Percentiles rank a stretch among this genome's conserved stretches.
Conservation (phyloP, 2,113 vertebrate species). For the Dermatemys mawii region DNA sequence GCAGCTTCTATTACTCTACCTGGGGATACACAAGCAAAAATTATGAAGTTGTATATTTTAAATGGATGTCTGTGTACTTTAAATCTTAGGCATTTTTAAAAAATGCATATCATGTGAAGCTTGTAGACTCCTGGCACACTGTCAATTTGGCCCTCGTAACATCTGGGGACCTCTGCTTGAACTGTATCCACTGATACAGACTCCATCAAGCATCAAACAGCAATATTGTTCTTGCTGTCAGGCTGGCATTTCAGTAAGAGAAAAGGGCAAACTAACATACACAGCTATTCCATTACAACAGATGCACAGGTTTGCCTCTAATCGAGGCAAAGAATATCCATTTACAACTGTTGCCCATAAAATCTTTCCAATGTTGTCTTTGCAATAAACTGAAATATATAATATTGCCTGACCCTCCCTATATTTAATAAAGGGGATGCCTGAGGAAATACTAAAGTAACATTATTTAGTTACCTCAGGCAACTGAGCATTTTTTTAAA, state of each 20-base stretch:
- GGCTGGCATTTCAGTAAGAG: background rate
- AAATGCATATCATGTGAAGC: background rate
- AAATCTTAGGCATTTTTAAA: background rate
- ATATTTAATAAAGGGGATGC: background rate
- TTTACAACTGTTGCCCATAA: background rate
- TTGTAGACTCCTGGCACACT: background rate
- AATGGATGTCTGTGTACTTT: background rate
- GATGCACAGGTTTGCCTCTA: accelerated
- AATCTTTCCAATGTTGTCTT: background rate
- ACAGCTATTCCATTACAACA: background rate
- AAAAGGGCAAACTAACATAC: background rate
- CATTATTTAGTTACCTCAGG: background rate
- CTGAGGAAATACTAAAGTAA: background rate
- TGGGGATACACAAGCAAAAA: background rate
- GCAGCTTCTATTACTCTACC: background rate
- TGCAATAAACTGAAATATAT: background rate
- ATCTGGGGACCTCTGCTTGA: background rate
- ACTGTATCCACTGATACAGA: background rate
- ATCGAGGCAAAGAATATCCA: background rate
- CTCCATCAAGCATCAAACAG: accelerated
- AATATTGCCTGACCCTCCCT: background rate
- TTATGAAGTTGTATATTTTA: background rate
- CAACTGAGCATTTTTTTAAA: background rate
- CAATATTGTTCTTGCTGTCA: accelerated
- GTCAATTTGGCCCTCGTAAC: background rate